phyloP scores from a whole-genome alignment of 2,113 vertebrate species.

The Lagenorhynchus albirostris region DNA sequence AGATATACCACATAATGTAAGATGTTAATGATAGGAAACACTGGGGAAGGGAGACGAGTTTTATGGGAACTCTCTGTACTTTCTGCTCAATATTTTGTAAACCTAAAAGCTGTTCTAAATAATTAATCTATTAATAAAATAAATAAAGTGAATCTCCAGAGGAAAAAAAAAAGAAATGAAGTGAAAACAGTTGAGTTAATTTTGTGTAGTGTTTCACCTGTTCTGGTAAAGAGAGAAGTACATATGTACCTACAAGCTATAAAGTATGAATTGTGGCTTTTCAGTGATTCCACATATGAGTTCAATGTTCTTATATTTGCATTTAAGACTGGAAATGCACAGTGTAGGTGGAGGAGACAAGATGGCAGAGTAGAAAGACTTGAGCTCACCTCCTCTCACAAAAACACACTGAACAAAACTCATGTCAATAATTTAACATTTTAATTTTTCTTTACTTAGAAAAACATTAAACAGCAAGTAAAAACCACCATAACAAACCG shows the following conservation, averaged over 20 bases:
- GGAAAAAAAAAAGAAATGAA: neutral
- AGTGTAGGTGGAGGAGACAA: too few relatives aligned
- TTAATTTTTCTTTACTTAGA: neutral
- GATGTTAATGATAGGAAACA: neutral
- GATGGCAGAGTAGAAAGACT: too few relatives aligned
- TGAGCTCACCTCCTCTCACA: too few relatives aligned
- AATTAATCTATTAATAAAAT: neutral
- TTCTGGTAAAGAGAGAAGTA: neutral
- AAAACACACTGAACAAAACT: neutral
- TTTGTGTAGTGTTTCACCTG: neutral
- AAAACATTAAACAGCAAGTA: neutral
- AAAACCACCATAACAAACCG: neutral
- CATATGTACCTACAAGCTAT: fast-evolving
- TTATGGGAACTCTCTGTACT: neutral
- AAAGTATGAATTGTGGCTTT: neutral
- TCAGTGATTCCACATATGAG: neutral
- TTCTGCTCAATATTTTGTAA: neutral
- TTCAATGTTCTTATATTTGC: neutral
- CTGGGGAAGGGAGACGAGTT: neutral
- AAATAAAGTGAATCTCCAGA: neutral
- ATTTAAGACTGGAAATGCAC: neutral
- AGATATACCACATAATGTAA: neutral
- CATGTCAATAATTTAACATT: neutral
- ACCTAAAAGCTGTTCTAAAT: neutral
- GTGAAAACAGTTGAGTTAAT: neutral